A percentile compares a stretch with the other conserved stretches of the same genome.
These are phyloP conservation scores for Lepidocolaptes lacrymiger DNA, from an alignment of 2,797 vertebrate genomes.

Conservation along the genomic window DNA sequence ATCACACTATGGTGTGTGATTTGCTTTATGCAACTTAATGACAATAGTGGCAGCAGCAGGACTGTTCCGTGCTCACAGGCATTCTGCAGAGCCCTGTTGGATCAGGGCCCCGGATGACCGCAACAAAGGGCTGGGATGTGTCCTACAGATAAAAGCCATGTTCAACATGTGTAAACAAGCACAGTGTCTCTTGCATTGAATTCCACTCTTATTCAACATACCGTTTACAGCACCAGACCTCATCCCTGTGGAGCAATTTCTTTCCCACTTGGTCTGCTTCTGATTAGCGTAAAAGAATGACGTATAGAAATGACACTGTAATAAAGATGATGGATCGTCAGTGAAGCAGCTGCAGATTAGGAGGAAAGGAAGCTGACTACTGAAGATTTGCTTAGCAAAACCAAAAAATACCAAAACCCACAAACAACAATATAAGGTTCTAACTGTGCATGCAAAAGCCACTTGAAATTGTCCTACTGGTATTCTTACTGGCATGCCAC, in stretches of 20 bases:
- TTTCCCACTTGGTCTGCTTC: constrained; percentile 37
- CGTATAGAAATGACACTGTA: neutral
- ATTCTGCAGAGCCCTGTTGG: neutral
- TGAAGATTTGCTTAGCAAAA: neutral
- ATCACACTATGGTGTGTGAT: neutral
- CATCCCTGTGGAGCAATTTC: constrained; percentile 36
- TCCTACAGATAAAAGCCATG: constrained; percentile 19
- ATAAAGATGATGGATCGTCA: constrained; percentile 45
- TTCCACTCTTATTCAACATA: constrained; percentile 25
- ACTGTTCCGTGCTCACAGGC: neutral
- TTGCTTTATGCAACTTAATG: neutral
- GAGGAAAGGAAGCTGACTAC: constrained; percentile 31
- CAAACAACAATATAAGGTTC: neutral
- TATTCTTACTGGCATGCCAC: neutral
- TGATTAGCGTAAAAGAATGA: constrained; percentile 46
- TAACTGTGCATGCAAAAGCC: neutral
- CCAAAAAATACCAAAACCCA: neutral
- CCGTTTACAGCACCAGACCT: neutral
- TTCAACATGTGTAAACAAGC: constrained; percentile 20
- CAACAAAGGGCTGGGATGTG: neutral
- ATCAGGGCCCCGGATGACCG: neutral
- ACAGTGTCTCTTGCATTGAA: neutral
- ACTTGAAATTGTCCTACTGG: neutral
- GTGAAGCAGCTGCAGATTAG: constrained; percentile 28
- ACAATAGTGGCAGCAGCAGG: neutral